Conservation (phyloP, 2,888 invertebrate genomes). For the Melikaiella ostensackeni region DNA sequence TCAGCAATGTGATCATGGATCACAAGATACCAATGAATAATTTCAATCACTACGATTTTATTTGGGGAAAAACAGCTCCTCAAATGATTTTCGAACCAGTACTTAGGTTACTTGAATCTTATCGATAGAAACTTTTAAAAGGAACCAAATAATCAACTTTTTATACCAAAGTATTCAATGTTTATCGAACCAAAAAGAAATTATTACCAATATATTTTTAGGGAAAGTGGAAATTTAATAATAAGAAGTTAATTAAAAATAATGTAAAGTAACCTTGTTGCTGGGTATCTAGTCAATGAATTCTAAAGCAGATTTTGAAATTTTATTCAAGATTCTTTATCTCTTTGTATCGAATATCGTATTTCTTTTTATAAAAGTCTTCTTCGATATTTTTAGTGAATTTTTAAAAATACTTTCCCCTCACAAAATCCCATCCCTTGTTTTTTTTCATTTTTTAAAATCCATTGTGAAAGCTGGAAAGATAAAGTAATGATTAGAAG, state of each 20-base stretch:
- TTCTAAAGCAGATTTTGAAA: background rate
- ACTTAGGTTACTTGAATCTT: conserved; percentile 62
- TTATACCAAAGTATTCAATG: conserved; percentile 34
- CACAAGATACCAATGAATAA: conserved; percentile 58
- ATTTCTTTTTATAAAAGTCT: background rate
- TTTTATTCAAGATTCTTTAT: background rate
- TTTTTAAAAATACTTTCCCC: background rate
- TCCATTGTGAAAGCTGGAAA: background rate
- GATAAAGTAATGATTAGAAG: background rate
- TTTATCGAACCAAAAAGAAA: conserved; percentile 23
- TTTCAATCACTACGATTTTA: conserved; percentile 73
- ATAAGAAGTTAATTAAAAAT: background rate
- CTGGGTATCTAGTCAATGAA: background rate
- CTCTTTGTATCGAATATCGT: background rate
- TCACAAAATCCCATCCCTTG: background rate
- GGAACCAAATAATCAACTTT: conserved; percentile 20
- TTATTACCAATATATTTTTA: background rate
- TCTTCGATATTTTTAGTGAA: background rate
- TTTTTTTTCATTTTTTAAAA: background rate
- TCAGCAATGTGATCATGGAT: conserved; percentile 64
- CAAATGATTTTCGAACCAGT: conserved; percentile 66
- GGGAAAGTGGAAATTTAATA: background rate
- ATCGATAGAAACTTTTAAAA: conserved; percentile 52
- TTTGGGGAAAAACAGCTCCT: conserved; percentile 69
- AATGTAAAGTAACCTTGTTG: background rate